phyloP scores from a whole-genome alignment of 1,140 invertebrate species.

The Drosophila triauraria region DNA sequence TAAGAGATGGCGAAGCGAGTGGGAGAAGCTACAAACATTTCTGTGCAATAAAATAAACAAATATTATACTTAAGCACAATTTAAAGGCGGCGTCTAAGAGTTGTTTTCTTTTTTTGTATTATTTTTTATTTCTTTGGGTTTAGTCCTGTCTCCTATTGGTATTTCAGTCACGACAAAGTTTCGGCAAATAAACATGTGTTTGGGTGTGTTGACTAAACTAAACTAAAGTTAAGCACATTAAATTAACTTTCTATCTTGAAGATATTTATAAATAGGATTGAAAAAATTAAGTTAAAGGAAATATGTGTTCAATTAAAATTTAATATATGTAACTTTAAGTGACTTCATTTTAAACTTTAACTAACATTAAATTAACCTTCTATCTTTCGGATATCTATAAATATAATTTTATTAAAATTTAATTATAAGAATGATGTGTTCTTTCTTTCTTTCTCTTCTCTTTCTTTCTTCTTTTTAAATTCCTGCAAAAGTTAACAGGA shows the following conservation, averaged over 20 bases:
- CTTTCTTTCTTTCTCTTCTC: too few species aligned
- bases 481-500: too few species aligned
- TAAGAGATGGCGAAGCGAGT: slow-evolving; percentile 1
- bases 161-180: slow-evolving; percentile 33
- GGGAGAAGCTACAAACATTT: slow-evolving; percentile 44
- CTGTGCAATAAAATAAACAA: slow-evolving; percentile 75
- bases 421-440: too few species aligned
- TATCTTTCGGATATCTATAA: too few species aligned
- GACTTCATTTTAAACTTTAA: too few species aligned
- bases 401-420: too few species aligned
- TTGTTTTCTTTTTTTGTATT: slow-evolving; percentile 1
- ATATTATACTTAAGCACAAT: slow-evolving; percentile 69
- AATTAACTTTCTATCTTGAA: not conserved
- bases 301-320: too few species aligned
- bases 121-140: slow-evolving; percentile 7
- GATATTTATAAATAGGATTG: not conserved
- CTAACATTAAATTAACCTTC: too few species aligned
- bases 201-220: not conserved
- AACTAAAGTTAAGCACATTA: not conserved
- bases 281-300: too few species aligned
- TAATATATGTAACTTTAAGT: too few species aligned
- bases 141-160: not conserved
- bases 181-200: slow-evolving; percentile 25
- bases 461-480: too few species aligned
- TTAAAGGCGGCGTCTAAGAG: slow-evolving; percentile 38